Conservation (phyloP, 1,140 invertebrate species). For the Drosophila repleta region DNA sequence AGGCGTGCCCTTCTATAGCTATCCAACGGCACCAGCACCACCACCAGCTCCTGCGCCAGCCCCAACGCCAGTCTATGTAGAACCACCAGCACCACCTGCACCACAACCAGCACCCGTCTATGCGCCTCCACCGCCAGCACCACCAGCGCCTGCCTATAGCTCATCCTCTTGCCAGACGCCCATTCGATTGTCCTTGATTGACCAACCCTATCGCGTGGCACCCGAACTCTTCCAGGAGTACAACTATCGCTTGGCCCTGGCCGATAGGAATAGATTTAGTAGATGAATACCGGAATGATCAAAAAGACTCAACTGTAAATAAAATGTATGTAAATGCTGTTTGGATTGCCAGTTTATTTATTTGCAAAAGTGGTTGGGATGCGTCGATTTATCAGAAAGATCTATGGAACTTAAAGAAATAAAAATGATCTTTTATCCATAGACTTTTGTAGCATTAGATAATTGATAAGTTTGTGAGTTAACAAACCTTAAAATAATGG, state of each 20-base stretch:
- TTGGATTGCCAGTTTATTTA: slow-evolving; percentile 10
- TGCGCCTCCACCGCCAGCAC: not conserved
- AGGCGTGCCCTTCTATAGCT: slow-evolving; percentile 45
- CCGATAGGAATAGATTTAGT: slow-evolving; percentile 48
- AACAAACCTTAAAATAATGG: too few relatives aligned
- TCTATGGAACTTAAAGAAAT: too few relatives aligned
- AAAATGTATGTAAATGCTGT: slow-evolving; percentile 55
- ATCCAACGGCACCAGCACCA: slow-evolving; percentile 15
- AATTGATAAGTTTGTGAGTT: too few relatives aligned
- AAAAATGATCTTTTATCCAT: too few relatives aligned
- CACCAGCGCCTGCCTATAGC: slow-evolving; percentile 25
- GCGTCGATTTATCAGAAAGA: too few relatives aligned
- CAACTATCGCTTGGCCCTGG: slow-evolving; percentile 59
- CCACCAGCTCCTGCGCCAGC: slow-evolving; percentile 4
- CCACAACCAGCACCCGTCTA: not conserved
- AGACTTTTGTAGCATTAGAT: too few relatives aligned
- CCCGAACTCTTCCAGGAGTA: slow-evolving; percentile 74
- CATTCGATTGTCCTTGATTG: slow-evolving; percentile 58
- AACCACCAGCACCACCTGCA: slow-evolving; percentile 2
- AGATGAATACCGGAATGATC: not conserved
- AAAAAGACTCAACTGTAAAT: slow-evolving; percentile 55
- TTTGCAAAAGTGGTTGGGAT: not conserved
- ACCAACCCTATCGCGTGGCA: slow-evolving; percentile 70
- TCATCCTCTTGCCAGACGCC: slow-evolving; percentile 52
- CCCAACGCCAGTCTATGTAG: slow-evolving; percentile 1